Conservation (phyloP, 2,888 invertebrate genomes). For the Drosophila formosana region DNA sequence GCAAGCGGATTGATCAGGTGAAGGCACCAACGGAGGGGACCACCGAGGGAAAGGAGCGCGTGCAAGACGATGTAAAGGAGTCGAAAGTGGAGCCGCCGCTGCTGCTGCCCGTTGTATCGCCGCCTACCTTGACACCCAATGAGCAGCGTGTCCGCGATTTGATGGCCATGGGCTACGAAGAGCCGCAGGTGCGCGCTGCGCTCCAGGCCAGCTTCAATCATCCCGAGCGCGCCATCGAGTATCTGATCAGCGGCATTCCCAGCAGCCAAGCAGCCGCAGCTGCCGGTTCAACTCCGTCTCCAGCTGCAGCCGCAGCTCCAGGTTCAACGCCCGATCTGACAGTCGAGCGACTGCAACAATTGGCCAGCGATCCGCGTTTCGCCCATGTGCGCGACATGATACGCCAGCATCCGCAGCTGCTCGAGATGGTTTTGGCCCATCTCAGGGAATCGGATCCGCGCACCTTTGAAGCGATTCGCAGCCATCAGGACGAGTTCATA, state of each 20-base stretch:
- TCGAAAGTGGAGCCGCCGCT: not conserved
- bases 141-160: conserved; percentile 70
- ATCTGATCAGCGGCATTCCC: conserved; percentile 95
- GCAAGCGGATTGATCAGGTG: conserved; percentile 80
- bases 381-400: conserved; percentile 96
- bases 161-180: conserved; percentile 93
- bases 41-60: no score
- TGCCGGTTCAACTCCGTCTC: not conserved
- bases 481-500: conserved; percentile 96
- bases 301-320: not conserved
- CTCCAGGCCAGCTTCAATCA: conserved; percentile 98
- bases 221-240: conserved; percentile 98
- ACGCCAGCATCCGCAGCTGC: conserved; percentile 95
- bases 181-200: conserved; percentile 93
- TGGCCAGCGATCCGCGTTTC: conserved; percentile 29
- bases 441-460: conserved; percentile 97
- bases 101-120: not conserved
- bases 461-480: conserved; percentile 93
- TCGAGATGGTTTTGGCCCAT: conserved; percentile 95
- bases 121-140: conserved; percentile 50
- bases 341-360: conserved; percentile 20
- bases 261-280: conserved; percentile 22
- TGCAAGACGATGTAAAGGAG: not conserved
- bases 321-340: conserved; percentile 1
- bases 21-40: conserved; percentile 8